These are phyloP conservation scores for Eumacrocentrus americanus DNA, from an alignment of 2,888 invertebrate species.

Conservation along the genomic window DNA sequence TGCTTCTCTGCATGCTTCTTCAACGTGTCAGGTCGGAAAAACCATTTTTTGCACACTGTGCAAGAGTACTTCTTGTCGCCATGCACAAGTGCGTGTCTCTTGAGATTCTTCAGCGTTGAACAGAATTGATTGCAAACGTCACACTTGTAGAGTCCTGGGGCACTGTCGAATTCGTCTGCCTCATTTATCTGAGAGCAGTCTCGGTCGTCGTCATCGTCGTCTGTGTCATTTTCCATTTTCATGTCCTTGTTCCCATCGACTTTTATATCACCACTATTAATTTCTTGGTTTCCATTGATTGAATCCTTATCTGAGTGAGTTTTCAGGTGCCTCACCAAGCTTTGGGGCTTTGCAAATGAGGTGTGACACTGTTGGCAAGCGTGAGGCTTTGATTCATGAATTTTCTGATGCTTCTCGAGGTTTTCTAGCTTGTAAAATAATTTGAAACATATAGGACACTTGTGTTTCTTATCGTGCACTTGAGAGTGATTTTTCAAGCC, in stretches of 20 bases:
- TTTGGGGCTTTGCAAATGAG: conserved; percentile 50
- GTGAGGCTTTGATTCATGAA: conserved; percentile 50
- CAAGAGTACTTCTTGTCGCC: conserved; percentile 60
- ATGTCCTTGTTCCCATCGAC: conserved; percentile 35
- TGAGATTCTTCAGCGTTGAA: conserved; percentile 56
- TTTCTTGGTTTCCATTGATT: conserved; percentile 33
- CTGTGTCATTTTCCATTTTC: conserved; percentile 44
- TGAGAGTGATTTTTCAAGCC: conserved; percentile 55
- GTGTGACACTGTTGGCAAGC: conserved; percentile 53
- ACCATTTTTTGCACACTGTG: conserved; percentile 59
- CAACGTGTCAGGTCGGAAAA: conserved; percentile 57
- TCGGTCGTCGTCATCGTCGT: conserved; percentile 48
- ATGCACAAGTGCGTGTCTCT: conserved; percentile 55
- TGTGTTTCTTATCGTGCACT: conserved; percentile 55
- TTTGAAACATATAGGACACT: conserved; percentile 53
- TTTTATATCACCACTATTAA: conserved; percentile 21
- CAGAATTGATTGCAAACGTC: conserved; percentile 56
- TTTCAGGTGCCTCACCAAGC: conserved; percentile 50
- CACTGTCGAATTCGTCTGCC: conserved; percentile 46
- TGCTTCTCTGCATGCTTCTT: conserved; percentile 60
- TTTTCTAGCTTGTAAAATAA: conserved; percentile 53
- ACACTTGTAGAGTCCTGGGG: conserved; percentile 56
- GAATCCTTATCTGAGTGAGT: conserved; percentile 40
- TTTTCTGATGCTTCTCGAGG: conserved; percentile 52
- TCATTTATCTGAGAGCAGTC: conserved; percentile 34